Percentiles rank a stretch among this genome's conserved stretches.
Conservation (phyloP, 2,888 invertebrate genomes). For the Noctua janthina region DNA sequence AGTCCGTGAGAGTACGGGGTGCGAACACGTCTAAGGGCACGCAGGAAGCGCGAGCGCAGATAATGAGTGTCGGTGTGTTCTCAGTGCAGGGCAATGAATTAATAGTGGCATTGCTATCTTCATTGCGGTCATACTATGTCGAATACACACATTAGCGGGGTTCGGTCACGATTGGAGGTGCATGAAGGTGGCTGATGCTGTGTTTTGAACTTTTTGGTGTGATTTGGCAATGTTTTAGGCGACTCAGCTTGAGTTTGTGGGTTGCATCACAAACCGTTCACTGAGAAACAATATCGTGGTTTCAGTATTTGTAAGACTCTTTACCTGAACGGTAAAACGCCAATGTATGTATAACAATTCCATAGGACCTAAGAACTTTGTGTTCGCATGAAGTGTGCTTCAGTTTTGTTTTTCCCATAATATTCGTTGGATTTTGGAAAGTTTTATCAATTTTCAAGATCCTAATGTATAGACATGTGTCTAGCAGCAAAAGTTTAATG, state of each 20-base stretch:
- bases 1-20: constrained; percentile 63
- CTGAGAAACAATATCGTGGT: background rate
- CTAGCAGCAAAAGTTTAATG: background rate
- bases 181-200: constrained; percentile 41
- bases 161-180: constrained; percentile 80
- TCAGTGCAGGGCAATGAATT: constrained; percentile 83
- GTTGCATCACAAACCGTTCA: background rate
- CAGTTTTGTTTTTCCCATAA: background rate
- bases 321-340: background rate
- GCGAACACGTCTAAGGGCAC: constrained; percentile 64
- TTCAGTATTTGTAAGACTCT: background rate
- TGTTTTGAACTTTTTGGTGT: constrained; percentile 23
- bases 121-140: constrained; percentile 81
- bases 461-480: background rate
- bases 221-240: background rate
- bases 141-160: constrained; percentile 80
- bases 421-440: background rate
- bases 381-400: background rate
- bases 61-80: constrained; percentile 72
- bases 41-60: constrained; percentile 69
- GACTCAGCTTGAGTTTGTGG: background rate
- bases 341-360: background rate
- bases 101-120: constrained; percentile 86
- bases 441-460: background rate
- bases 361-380: background rate